Base-by-base conservation (phyloP, 2,888 invertebrate genomes). In the Tridacna crocea region DNA sequence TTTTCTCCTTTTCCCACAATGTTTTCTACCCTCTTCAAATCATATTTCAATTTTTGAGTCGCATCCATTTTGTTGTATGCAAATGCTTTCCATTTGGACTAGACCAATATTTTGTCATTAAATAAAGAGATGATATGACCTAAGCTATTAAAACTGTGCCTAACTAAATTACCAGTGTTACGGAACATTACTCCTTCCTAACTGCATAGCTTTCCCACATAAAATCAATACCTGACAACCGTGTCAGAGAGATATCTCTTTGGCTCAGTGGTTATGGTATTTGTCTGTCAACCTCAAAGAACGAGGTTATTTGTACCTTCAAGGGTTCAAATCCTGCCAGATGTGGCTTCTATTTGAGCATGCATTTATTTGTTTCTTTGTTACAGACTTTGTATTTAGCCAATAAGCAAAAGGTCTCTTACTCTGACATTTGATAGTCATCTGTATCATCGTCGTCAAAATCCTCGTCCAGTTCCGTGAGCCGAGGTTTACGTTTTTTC, bases 381-480 rank as follows among this genome's bases (percentile, higher is more conserved):
- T n/a, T n/a, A n/a, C n/a, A n/a, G n/a, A n/a, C n/a, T n/a, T n/a
- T n/a, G n/a, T n/a, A 36, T 36, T 36, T 36, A 36, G 36, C 36
- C 36, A 36, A 36, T 13, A 10, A 10, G 1, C 13, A 1, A 24
- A 24, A 24, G 61, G 4, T 61, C 36, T 15, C 91, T 87, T 94
- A 97, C 96, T 97, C 96, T 0, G 97, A 96, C 63, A 97, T 97
- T 93, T 97, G 97, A 92, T 98, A 98, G 94, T 98, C 98, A 94
- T 98, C 98, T 92, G 98, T 98, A 0, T 97, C 92, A 48, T 91
- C 97, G 79, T 96, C 96, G 51, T 96, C 90, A 94, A 97, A 97
- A 87, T 97, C 92, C 55, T 88, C 88, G 73, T 92, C 91, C 15
- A 92, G 88, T 51, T 82, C 87, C 0, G 92, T 93, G 36, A 92